Evolutionary conservation across 2,797 vertebrate species (phyloP).

Genomic region (Melanotaenia pygmaea): DNA sequence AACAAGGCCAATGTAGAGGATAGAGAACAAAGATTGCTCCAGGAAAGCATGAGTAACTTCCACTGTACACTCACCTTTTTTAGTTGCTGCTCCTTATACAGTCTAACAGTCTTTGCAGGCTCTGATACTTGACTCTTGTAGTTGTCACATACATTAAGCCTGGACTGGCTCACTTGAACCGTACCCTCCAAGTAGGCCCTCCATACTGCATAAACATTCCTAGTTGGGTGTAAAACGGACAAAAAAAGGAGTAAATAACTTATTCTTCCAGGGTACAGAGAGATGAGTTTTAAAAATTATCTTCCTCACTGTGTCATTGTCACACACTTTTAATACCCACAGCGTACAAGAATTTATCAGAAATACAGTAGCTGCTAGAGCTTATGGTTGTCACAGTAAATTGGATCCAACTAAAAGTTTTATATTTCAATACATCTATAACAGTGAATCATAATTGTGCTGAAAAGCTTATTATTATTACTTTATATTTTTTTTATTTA

Average conservation of each 20-base stretch:
- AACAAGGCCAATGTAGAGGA: background rate
- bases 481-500: background rate
- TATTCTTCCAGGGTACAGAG: background rate
- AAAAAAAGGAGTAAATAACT: background rate
- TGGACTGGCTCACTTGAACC: conserved; percentile 94
- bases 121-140: conserved; percentile 96
- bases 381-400: conserved; percentile 2
- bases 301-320: background rate
- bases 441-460: conserved; percentile 24
- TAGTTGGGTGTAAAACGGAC: conserved; percentile 57
- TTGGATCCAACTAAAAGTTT: conserved; percentile 24
- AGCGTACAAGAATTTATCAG: background rate
- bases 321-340: background rate
- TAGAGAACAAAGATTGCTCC: conserved; percentile 20
- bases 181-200: conserved; percentile 95
- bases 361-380: conserved; percentile 4
- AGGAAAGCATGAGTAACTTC: conserved; percentile 23
- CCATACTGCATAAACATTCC: conserved; percentile 97
- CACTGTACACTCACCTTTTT: conserved; percentile 85
- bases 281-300: conserved; percentile 10
- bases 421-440: conserved; percentile 23
- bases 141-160: conserved; percentile 95
- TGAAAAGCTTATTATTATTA: background rate
- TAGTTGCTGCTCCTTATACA: conserved; percentile 97
- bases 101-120: conserved; percentile 91